phyloP scores from a whole-genome alignment of 2,888 invertebrate species.

The Sphaerophoria rueppellii region DNA sequence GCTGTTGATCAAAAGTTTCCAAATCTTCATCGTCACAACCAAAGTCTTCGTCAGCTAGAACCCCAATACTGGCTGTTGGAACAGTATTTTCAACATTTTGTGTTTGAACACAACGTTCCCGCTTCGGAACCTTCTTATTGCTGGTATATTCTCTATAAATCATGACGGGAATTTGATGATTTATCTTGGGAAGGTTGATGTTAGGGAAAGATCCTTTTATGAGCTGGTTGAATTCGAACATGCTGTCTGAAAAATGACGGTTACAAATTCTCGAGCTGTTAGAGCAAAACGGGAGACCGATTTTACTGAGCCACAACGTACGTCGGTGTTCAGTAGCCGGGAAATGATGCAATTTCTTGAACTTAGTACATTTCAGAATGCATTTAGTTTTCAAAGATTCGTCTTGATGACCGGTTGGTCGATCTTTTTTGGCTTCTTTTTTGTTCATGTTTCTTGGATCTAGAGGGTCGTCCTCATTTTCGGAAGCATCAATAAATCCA shows the following conservation, averaged over 20 bases:
- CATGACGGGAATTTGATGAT: not conserved
- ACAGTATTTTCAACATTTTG: not conserved
- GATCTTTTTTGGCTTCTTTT: too few species aligned
- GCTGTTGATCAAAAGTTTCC: not conserved
- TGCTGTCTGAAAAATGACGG: conserved; percentile 54
- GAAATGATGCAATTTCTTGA: conserved; percentile 31
- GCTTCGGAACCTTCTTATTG: conserved; percentile 31
- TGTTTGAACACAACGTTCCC: conserved; percentile 51
- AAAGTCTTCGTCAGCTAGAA: conserved; percentile 37
- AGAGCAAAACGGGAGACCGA: conserved; percentile 51
- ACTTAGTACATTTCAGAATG: conserved; percentile 44
- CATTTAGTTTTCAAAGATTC: conserved; percentile 29
- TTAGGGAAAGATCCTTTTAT: conserved; percentile 44
- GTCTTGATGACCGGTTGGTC: not conserved
- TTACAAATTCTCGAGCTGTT: conserved; percentile 47
- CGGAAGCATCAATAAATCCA: too few species aligned
- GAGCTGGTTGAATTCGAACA: conserved; percentile 33
- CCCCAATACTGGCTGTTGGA: not conserved
- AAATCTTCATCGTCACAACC: conserved; percentile 5
- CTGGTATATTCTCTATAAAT: conserved; percentile 31
- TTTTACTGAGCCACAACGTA: conserved; percentile 33
- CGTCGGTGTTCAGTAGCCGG: conserved; percentile 31
- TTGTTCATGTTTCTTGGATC: too few species aligned
- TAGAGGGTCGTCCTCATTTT: too few species aligned
- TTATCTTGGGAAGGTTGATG: conserved; percentile 36